phyloP scores from a whole-genome alignment of 2,888 invertebrate species.

The Abscondita cerata region DNA sequence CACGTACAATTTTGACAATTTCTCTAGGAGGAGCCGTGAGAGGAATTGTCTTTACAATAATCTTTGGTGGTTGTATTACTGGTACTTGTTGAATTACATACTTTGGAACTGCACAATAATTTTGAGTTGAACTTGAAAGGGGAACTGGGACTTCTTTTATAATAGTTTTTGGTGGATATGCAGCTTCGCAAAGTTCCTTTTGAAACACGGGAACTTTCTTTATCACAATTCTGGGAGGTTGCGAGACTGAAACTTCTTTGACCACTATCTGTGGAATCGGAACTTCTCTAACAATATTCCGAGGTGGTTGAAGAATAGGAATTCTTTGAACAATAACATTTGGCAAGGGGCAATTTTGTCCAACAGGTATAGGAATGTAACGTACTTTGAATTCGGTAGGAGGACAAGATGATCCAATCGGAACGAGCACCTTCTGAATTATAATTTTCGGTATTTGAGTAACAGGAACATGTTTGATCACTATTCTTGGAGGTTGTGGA shows the following conservation, averaged over 20 bases:
- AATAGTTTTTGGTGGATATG: not conserved
- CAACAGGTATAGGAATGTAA: not conserved
- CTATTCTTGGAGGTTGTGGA: constrained; percentile 13
- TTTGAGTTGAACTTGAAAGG: not conserved
- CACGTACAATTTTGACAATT: constrained; percentile 12
- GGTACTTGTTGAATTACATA: constrained; percentile 18
- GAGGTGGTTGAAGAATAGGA: constrained; percentile 13
- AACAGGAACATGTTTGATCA: constrained; percentile 11
- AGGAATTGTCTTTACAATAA: constrained; percentile 14
- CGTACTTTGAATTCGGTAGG: not conserved
- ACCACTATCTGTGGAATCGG: constrained; percentile 7
- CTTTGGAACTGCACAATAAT: constrained; percentile 7
- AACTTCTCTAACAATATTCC: constrained; percentile 16
- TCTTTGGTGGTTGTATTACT: constrained; percentile 16
- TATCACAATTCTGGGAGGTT: constrained; percentile 13
- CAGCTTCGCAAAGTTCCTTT: not conserved
- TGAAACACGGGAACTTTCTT: not conserved
- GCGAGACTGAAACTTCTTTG: constrained; percentile 8
- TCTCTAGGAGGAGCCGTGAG: constrained; percentile 9
- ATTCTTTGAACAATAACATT: too few relatives aligned
- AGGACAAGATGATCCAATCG: not conserved
- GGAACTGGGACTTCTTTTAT: constrained; percentile 12
- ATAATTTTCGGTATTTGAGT: constrained; percentile 11
- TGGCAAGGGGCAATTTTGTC: not conserved
- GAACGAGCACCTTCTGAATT: constrained; percentile 16